phyloP scores from a whole-genome alignment of 2,797 vertebrate species.

The Phataginus tricuspis region DNA sequence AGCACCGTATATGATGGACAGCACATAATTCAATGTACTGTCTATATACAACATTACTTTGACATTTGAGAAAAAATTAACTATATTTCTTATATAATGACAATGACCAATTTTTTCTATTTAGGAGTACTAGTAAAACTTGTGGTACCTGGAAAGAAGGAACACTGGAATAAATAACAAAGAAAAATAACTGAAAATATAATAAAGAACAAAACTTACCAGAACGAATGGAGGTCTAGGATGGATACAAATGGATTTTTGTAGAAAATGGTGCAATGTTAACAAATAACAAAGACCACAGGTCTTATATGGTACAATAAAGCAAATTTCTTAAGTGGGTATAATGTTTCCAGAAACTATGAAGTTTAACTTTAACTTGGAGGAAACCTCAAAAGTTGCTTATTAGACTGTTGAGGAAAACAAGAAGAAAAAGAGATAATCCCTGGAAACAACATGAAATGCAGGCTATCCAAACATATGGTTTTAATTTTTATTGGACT shows the following conservation, averaged over 20 bases:
- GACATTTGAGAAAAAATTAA: conserved; percentile 27
- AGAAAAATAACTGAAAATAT: neutral
- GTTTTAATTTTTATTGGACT: neutral
- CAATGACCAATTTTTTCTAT: neutral
- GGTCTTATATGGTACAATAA: neutral
- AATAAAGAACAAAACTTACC: neutral
- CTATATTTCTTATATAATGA: neutral
- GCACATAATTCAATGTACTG: neutral
- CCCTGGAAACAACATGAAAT: neutral
- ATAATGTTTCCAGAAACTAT: neutral
- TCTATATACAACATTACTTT: neutral
- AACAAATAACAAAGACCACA: neutral
- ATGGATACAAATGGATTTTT: neutral
- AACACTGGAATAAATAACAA: neutral
- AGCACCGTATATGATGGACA: neutral
- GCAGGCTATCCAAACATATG: neutral
- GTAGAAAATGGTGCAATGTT: neutral
- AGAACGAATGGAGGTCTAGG: neutral
- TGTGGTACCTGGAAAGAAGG: neutral
- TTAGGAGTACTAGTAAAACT: neutral
- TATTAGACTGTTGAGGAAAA: neutral
- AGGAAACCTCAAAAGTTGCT: neutral
- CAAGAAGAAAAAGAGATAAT: neutral
- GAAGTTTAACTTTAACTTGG: neutral
- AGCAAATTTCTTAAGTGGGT: neutral